Percentiles rank a stretch among this genome's conserved stretches.
Evolutionary conservation across 2,113 vertebrate species (phyloP).

Genomic region (Platycercus adscitus): DNA sequence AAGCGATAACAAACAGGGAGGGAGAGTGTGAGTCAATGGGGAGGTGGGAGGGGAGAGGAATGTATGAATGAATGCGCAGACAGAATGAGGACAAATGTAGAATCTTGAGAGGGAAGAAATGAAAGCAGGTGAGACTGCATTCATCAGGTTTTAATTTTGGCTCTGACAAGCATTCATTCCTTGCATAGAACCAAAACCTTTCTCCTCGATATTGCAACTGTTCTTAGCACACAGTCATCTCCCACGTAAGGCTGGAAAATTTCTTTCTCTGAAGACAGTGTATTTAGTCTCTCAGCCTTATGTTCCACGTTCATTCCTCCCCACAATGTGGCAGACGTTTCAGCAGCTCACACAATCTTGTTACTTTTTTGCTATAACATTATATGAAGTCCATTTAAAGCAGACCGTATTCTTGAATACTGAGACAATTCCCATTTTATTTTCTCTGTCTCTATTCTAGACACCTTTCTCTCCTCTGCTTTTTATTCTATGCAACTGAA

Average conservation of each 20-base stretch:
- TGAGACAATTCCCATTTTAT: background rate
- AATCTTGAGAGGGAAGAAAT: conserved; percentile 8
- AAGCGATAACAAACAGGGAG: background rate
- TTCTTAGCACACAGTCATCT: conserved; percentile 7
- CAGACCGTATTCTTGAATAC: background rate
- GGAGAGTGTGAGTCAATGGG: conserved; percentile 31
- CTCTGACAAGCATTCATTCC: conserved; percentile 43
- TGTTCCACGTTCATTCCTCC: background rate
- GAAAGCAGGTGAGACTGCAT: conserved; percentile 39
- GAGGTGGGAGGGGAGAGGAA: conserved; percentile 36
- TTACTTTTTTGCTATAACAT: background rate
- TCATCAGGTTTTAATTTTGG: conserved; percentile 66
- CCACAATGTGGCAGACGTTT: background rate
- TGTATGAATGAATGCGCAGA: conserved; percentile 50
- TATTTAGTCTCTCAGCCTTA: background rate
- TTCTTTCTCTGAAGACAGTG: background rate
- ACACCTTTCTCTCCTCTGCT: background rate
- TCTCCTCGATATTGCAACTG: background rate
- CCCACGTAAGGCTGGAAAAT: background rate
- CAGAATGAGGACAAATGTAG: conserved; percentile 44
- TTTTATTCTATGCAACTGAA: background rate
- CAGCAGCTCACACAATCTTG: background rate
- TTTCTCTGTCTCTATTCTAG: background rate
- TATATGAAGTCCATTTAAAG: conserved; percentile 11
- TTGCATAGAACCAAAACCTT: conserved; percentile 10